A percentile compares a stretch with the other conserved stretches of the same genome.
Evolutionary conservation across 2,113 vertebrate genomes (phyloP).

Genomic region (Conger conger): DNA sequence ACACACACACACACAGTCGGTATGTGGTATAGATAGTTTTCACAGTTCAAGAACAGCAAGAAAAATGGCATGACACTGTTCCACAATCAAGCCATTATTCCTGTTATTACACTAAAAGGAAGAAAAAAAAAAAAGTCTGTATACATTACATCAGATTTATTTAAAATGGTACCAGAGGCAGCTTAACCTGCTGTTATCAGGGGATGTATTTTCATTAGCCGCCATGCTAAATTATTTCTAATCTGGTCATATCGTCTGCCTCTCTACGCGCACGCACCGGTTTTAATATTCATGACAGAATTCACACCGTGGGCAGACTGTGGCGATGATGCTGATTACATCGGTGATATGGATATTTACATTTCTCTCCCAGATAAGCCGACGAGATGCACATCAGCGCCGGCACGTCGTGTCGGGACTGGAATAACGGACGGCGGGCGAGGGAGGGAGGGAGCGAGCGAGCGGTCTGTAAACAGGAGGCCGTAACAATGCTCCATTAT

Average conservation of each 20-base stretch:
- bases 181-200: not conserved
- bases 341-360: not conserved
- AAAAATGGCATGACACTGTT: not conserved
- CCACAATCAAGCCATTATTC: not conserved
- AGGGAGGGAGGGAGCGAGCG: too few species aligned
- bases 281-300: slow-evolving; percentile 5
- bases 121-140: not conserved
- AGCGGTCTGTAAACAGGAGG: slow-evolving; percentile 30
- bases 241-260: not conserved
- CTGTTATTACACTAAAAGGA: not conserved
- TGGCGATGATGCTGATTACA: not conserved
- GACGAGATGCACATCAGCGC: not conserved
- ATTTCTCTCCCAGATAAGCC: not conserved
- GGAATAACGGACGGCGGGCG: not conserved
- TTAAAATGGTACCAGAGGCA: not conserved
- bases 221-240: not conserved
- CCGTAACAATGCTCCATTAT: slow-evolving; percentile 21
- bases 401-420: not conserved
- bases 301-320: not conserved
- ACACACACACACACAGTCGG: too few species aligned
- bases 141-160: not conserved
- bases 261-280: not conserved
- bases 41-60: not conserved
- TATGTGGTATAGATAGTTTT: too few species aligned
- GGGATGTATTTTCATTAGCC: not conserved